Conservation (phyloP, 64 coral and sea anemone species). For the Acropora yongei region DNA sequence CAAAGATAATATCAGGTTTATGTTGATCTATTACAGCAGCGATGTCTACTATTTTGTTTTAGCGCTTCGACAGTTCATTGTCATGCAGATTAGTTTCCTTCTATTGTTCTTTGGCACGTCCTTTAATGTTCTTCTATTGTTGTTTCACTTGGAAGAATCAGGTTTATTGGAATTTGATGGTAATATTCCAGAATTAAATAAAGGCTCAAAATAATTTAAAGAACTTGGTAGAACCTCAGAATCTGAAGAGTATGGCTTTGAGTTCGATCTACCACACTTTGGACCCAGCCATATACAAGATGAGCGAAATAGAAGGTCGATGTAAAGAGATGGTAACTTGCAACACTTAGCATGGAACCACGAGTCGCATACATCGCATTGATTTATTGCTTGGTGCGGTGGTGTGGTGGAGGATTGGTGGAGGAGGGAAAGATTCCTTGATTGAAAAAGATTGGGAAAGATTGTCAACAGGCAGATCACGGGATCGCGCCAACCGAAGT, state of each 20-base stretch:
- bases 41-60: no score
- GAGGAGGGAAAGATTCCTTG: not conserved
- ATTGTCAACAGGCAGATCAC: no score
- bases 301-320: slow-evolving; percentile 9
- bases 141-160: slow-evolving; percentile 5
- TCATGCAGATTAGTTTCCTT: no score
- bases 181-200: slow-evolving; percentile 22
- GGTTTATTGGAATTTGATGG: slow-evolving; percentile 27
- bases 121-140: no score
- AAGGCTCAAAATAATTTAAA: slow-evolving; percentile 32
- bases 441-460: no score
- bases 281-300: slow-evolving; percentile 13
- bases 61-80: no score
- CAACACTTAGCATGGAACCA: slow-evolving; percentile 31
- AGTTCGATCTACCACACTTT: slow-evolving; percentile 6
- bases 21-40: no score
- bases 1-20: no score
- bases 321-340: slow-evolving; percentile 30
- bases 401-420: not conserved
- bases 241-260: slow-evolving; percentile 33
- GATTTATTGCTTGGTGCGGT: slow-evolving; percentile 24
- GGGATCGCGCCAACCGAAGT: no score
- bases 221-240: slow-evolving; percentile 29
- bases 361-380: slow-evolving; percentile 23
- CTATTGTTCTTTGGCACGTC: no score